Evolutionary conservation across 2,888 invertebrate genomes (phyloP), one percentile per base, ranked within the genome.

Genomic region (Pomacea canaliculata): DNA sequence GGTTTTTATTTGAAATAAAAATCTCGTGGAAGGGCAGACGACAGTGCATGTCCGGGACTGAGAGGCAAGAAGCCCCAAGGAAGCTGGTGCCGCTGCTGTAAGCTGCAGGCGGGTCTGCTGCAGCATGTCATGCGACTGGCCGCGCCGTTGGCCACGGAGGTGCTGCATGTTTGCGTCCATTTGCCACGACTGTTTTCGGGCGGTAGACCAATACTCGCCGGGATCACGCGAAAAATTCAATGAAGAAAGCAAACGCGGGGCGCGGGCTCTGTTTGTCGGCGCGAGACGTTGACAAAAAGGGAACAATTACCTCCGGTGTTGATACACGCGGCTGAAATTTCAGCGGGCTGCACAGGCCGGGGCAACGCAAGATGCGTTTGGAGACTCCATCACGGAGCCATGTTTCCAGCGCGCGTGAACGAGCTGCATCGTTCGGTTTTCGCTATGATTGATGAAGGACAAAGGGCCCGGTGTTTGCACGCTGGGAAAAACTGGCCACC

Each of bases 171-270:
- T 73, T 73, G 67, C n/a, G 59, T 68, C 67, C 73, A 73, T 73
- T 73, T 59, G 73, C 73, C 73, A 73, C 68, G 73, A 51, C 51
- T 73, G 73, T 73, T 73, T 73, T 73, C 65, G 23, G 73, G 66
- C 51, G 51, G 12, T 16, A 19, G 23, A 10, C 7, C 27, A 27
- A 59, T 16, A 8, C 69, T 27, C 10, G 23, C 59, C 37, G n/a
- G 60, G 73, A 73, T 67, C 51, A 46, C 27, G 56, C 27, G 68
- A 27, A 59, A 73, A 73, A 73, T 73, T 73, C 73, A 73, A 73
- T 73, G 67, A 73, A 59, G 73, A 73, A 73, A 73, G 73, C 73
- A 73, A 73, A 73, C 59, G 73, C 67, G 59, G 73, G 60, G 59
- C 68, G 51, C 23, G 37, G 68, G 67, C 73, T 65, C 65, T 68